A percentile compares a stretch with the other conserved stretches of the same genome.
phyloP scores from a whole-genome alignment of 1,140 invertebrate species.

The Acromyrmex echinatior region DNA sequence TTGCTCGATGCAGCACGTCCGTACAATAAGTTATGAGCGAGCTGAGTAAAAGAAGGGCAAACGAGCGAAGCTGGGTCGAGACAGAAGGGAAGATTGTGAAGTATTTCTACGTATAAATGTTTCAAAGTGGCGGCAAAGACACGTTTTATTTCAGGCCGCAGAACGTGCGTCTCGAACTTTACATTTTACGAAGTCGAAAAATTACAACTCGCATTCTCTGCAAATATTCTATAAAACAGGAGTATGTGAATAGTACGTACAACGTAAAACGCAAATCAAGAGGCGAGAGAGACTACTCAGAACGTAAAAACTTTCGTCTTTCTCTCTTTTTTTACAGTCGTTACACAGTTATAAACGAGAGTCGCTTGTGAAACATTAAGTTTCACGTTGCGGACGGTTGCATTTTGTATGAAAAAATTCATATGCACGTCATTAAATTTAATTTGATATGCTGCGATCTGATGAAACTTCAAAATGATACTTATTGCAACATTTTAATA shows the following conservation, averaged over 20 bases:
- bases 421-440: conserved; percentile 3
- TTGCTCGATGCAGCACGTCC: background rate
- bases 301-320: background rate
- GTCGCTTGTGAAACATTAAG: background rate
- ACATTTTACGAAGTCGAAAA: conserved; percentile 46
- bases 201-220: conserved; percentile 36
- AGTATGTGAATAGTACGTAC: background rate
- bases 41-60: background rate
- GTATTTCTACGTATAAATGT: conserved; percentile 50
- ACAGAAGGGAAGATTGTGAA: conserved; percentile 12
- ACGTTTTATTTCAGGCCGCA: conserved; percentile 42
- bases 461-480: background rate
- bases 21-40: conserved; percentile 19
- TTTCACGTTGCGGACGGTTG: background rate
- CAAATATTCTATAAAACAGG: conserved; percentile 9
- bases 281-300: background rate
- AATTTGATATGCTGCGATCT: background rate
- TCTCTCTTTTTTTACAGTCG: background rate
- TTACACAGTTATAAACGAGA: background rate
- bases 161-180: conserved; percentile 19
- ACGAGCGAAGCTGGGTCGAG: conserved; percentile 1
- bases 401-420: background rate
- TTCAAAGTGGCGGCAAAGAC: conserved; percentile 52
- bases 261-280: background rate
- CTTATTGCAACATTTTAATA: background rate